phyloP scores from a whole-genome alignment of 2,113 vertebrate genomes.

The Mugil cephalus region DNA sequence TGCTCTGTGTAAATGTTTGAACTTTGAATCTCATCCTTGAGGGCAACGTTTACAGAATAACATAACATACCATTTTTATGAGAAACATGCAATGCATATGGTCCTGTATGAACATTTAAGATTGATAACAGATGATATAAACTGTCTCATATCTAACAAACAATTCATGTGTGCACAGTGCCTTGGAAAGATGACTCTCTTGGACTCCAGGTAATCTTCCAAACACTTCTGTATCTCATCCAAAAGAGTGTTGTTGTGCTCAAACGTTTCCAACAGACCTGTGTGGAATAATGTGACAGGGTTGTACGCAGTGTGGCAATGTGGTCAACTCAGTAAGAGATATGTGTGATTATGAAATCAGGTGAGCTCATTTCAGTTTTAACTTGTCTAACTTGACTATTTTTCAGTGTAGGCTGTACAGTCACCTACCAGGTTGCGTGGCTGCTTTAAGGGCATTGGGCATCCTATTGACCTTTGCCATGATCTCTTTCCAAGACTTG shows the following conservation, averaged over 20 bases:
- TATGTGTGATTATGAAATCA: neutral
- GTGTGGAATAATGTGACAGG: constrained; percentile 20
- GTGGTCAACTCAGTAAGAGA: neutral
- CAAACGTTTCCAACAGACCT: constrained; percentile 89
- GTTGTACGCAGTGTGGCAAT: neutral
- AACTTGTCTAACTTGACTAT: neutral
- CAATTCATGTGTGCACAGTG: constrained; percentile 38
- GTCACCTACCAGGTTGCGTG: constrained; percentile 83
- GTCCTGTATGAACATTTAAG: too few species aligned
- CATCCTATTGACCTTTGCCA: constrained; percentile 85
- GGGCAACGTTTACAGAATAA: too few species aligned
- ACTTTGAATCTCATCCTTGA: too few species aligned
- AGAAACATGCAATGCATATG: too few species aligned
- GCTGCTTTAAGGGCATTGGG: constrained; percentile 84
- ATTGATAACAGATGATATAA: too few species aligned
- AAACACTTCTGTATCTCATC: constrained; percentile 92
- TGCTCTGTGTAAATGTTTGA: too few species aligned
- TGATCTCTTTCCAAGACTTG: constrained; percentile 90
- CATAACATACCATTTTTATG: too few species aligned
- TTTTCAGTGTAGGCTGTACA: neutral
- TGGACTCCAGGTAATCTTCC: constrained; percentile 90
- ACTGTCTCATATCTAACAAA: constrained; percentile 6
- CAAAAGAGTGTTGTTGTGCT: constrained; percentile 87
- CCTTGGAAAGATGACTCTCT: constrained; percentile 89
- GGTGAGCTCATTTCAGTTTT: neutral